Base-by-base conservation (phyloP, 2,797 vertebrate species). In the Balearica regulorum region DNA sequence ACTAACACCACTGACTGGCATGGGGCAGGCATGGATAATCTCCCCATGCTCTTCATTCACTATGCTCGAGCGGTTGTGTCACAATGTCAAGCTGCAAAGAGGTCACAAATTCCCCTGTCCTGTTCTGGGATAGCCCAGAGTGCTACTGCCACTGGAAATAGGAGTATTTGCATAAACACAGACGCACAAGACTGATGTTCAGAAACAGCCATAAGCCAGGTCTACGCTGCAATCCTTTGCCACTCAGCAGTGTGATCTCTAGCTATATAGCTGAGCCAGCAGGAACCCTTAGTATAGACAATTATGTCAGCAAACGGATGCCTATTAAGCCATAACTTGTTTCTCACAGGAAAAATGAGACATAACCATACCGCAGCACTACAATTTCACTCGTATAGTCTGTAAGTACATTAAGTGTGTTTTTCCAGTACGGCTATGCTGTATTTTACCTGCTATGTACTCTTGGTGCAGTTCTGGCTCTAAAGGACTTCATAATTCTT, bases 261-360 rank as follows among this genome's bases (percentile, higher is more conserved):
- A 43, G 51, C 68, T 39, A 22, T 15, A 55, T 1, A 80, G 82
- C 90, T 81, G 90, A 95, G 83, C 72, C 91, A 94, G 89, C 91
- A 90, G 69, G 69, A 96, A 43, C 69, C 72, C 72, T 82, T 5
- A 33, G 18, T 4, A 61, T 4, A 91, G 89, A 73, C 83, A 89
- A 57, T 58, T 78, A 44, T 41, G 72, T 72, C 92, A 93, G 89
- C 76, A 88, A 83, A 78, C 0, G 4, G 16, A 43, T 51, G 72
- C 65, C 44, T 89, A 12, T n/a, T 85, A 87, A 91, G 69, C 94
- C 48, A 1, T n/a, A 86, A 82, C 76, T 88, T 86, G 72, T 54
- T 96, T 93, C 79, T 91, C 91, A 86, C 25, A 60, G 48, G 73
- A 61, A 94, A 94, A 95, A 62, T 14, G 53, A 92, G 64, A 87